Conservation (phyloP, 1,140 invertebrate species). For the Spodoptera litura region DNA sequence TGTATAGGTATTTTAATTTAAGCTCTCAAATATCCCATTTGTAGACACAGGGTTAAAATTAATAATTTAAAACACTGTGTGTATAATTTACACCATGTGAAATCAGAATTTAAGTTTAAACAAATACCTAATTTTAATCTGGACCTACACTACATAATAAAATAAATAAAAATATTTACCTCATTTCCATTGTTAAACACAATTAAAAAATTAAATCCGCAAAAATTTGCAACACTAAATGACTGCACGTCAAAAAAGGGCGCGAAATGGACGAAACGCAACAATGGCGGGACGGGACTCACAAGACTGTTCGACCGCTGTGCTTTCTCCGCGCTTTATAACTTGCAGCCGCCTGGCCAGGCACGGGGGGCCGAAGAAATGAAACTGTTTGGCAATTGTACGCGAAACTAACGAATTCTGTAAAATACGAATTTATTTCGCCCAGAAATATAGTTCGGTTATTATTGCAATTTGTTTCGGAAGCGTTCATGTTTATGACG, state of each 20-base stretch:
- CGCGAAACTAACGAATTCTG: slow-evolving; percentile 77
- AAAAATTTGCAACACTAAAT: slow-evolving; percentile 64
- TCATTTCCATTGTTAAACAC: slow-evolving; percentile 72
- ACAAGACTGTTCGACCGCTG: slow-evolving; percentile 72
- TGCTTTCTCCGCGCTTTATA: slow-evolving; percentile 83
- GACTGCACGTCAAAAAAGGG: slow-evolving; percentile 64
- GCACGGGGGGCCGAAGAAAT: slow-evolving; percentile 75
- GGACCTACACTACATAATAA: too few species aligned
- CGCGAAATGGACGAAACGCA: slow-evolving; percentile 60
- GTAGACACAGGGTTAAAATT: too few species aligned
- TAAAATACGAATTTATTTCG: slow-evolving; percentile 63
- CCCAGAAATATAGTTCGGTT: slow-evolving; percentile 26
- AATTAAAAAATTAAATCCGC: slow-evolving; percentile 62
- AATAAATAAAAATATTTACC: slow-evolving; percentile 65
- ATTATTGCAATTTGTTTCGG: slow-evolving; percentile 51
- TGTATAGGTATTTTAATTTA: background rate
- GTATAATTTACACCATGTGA: too few species aligned
- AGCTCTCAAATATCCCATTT: too few species aligned
- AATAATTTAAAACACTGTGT: too few species aligned
- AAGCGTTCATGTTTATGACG: slow-evolving; percentile 31
- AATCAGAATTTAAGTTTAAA: background rate
- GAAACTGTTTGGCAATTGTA: slow-evolving; percentile 77
- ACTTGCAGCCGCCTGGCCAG: slow-evolving; percentile 64
- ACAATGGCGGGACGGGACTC: slow-evolving; percentile 56
- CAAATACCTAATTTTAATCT: background rate